Conservation (phyloP, 2,113 vertebrate genomes). For the Leptocoma aspasia region DNA sequence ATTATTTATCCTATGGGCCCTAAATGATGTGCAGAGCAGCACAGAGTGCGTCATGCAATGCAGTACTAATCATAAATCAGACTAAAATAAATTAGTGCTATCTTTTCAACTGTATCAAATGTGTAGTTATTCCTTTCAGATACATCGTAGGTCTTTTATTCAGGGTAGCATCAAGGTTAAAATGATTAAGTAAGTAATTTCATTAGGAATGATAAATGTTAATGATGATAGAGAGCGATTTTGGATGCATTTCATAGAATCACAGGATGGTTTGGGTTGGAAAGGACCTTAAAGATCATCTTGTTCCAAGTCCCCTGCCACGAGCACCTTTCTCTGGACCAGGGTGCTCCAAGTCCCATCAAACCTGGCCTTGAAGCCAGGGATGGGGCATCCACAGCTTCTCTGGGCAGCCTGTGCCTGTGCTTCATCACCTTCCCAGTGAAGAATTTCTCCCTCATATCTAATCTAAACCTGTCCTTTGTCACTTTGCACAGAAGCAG, state of each 20-base stretch:
- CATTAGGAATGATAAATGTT: slow-evolving; percentile 54
- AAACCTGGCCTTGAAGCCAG: not conserved
- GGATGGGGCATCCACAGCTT: not conserved
- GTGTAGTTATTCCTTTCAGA: slow-evolving; percentile 29
- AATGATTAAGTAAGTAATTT: slow-evolving; percentile 60
- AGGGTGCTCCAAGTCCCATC: not conserved
- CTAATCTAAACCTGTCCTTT: not conserved
- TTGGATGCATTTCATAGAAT: not conserved
- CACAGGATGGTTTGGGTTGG: not conserved
- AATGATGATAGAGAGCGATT: not conserved
- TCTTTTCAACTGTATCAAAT: slow-evolving; percentile 46
- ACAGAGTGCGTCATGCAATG: not conserved
- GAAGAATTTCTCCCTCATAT: not conserved
- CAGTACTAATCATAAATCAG: slow-evolving; percentile 33
- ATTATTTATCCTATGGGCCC: not conserved
- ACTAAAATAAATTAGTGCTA: slow-evolving; percentile 43
- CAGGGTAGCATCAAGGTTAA: slow-evolving; percentile 61
- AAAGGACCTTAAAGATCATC: not conserved
- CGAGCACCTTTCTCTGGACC: not conserved
- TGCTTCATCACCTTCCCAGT: not conserved
- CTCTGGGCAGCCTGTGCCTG: not conserved
- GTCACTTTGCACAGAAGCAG: not conserved
- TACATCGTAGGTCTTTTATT: slow-evolving; percentile 21
- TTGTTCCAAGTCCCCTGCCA: not conserved
- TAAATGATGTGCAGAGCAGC: not conserved